phyloP scores from a whole-genome alignment of 2,113 vertebrate genomes.

The Aspiorhynchus laticeps region DNA sequence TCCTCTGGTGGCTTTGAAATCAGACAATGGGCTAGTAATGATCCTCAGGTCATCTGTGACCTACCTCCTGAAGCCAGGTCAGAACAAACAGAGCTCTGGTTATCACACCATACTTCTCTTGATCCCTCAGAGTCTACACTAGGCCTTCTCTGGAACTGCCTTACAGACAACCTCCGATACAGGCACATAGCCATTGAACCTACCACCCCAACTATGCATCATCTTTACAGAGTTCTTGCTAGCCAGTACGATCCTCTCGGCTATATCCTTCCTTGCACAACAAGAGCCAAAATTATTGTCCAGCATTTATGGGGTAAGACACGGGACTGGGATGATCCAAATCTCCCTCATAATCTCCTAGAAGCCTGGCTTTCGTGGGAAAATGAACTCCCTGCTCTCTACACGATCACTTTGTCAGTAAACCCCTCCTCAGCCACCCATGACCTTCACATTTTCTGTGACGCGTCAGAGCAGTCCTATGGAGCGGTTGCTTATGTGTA shows the following conservation, averaged over 20 bases:
- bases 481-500: neutral
- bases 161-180: neutral
- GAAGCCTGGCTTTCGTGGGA: neutral
- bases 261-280: slow-evolving; percentile 4
- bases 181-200: neutral
- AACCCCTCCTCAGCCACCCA: neutral
- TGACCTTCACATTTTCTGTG: neutral
- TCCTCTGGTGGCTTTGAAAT: neutral
- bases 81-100: neutral
- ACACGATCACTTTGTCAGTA: neutral
- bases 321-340: neutral
- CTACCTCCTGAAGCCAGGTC: neutral
- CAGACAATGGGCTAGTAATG: neutral
- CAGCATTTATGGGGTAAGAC: neutral
- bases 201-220: neutral
- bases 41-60: neutral
- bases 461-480: neutral
- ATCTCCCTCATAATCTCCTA: neutral
- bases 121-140: neutral
- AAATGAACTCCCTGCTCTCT: neutral
- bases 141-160: neutral
- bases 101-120: neutral
- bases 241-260: neutral
- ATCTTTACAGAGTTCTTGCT: neutral
- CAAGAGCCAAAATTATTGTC: neutral